Evolutionary conservation across 2,797 vertebrate genomes (phyloP), one percentile per base, ranked within the genome.

Genomic region (Phoebastria nigripes): DNA sequence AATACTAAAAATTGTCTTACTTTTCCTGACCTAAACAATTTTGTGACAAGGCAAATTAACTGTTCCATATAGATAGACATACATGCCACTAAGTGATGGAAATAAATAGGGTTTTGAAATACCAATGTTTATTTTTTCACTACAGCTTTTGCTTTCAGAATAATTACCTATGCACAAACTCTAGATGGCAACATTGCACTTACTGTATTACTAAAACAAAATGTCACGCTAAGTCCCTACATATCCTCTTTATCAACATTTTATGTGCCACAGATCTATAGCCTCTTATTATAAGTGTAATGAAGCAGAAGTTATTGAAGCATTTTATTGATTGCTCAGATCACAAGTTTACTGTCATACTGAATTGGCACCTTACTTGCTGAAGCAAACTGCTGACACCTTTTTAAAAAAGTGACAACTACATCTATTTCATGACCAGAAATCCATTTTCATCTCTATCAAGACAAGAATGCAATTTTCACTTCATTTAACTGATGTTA

Each of bases 401-500:
- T 99, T 99, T 99, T 99, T 98, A 91, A 98, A 98, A 98, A 99
- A 98, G 98, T 99, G 98, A 98, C 98, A 99, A 99, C 98, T 98
- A 98, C 98, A 99, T 99, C 98, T 99, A 99, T 98, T 99, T 99
- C 98, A 98, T 98, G 98, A 98, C 98, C 98, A 98, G 98, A 98
- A 98, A 98, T 99, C 99, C 98, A 99, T 99, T 99, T 99, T 99
- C 98, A 99, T 99, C 98, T 98, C 98, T 98, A 98, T 98, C 98
- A 98, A 98, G 98, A 99, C 98, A 98, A 99, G 98, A 99, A 99
- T 99, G 98, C 98, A 99, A 99, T 99, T 99, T 99, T 99, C 98
- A 99, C 98, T 99, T 99, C 98, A 99, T 99, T 99, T 99, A 98
- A 98, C 98, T 98, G 98, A 98, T 98, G 98, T 98, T 98, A 98